Base-by-base conservation (phyloP, 2,797 vertebrate genomes). In the Eulemur albifrons region DNA sequence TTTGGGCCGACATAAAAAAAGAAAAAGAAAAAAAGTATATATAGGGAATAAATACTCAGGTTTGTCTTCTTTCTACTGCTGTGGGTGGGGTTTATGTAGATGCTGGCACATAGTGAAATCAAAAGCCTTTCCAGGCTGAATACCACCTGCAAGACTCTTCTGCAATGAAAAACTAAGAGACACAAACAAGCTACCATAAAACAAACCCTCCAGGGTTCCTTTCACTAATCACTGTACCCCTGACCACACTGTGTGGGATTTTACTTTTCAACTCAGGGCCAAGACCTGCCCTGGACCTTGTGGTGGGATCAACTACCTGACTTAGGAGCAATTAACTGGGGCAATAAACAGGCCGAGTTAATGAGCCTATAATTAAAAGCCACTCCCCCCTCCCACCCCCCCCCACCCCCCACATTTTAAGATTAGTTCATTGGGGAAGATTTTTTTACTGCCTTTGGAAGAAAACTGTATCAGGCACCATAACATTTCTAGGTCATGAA, bases 401-500 rank as follows among this genome's bases (percentile, higher is more conserved):
- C 18, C 25, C n/a, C 14, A 27, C 13, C 45, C 38, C 38, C 1
- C 38, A 40, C 38, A 40, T 40, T 52, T 90, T 83, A 72, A 35
- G 40, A 80, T 87, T 70, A 80, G 63, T 40, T 92, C 40, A 57
- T 0, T 67, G 48, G 14, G 27, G 21, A 54, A 35, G 21, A 11
- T 25, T 67, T 77, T 72, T 14, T 73, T 73, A n/a, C 63, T 87
- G 38, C 14, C 38, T 81, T 11, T 48, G 63, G 43, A 95, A 82
- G 38, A 72, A 88, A 93, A 40, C 8, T 87, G 8, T 21, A 30
- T 40, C 79, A 77, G 23, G 32, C 8, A n/a, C 10, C 4, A 5
- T 40, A 32, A 77, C 17, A 18, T 76, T 82, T 40, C 30, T 84
- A 85, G 52, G 75, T 91, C 61, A 65, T 43, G 76, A 54, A 85